Base-by-base conservation (phyloP, 2,888 invertebrate genomes). In the Hedya salicella region DNA sequence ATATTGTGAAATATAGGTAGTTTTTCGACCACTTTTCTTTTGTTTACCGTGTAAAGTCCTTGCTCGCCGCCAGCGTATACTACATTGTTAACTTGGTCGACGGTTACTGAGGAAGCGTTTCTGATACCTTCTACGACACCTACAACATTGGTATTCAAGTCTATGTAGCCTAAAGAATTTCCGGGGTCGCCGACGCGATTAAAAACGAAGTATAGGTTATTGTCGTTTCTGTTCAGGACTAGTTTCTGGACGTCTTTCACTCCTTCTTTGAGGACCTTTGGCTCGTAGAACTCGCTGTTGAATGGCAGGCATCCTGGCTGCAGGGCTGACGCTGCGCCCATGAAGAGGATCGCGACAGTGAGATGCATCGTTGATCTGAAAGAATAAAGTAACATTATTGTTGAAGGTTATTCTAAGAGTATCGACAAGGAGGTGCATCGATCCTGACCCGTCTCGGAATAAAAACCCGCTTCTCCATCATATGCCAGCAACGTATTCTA, bases 211-310 rank as follows among this genome's bases (percentile, higher is more conserved):
- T 89, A 91, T 0, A 88, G 30, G 0, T 80, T 85, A 40, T 90
- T 85, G 8, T 91, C 89, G 32, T 86, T 83, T 1, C 78, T 75
- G 16, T 87, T 88, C 1, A 83, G 71, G 0, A 75, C 80, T 4
- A 91, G 62, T 68, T 86, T 81, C 5, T 87, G 85, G 8, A 90
- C 70, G 25, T 78, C 78, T 64, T 82, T 87, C 1, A 91, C 66
- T 0, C 91, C 91, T 69, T 90, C 90, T 57, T 88, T 90, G 2
- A 91, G 57, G 1, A 88, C 81, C 11, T 86, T 75, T 0, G 88
- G 71, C 54, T 86, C 80, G 70, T 83, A 89, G 52, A 87, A 89
- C 71, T 78, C 80, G 11, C 83, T 75, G 64, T 81, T 79, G 70
- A 91, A 81, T 64, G 76, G 75, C 0, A 89, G 72, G 1, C 89